phyloP scores from a whole-genome alignment of 2,797 vertebrate species.

The Petrocephalus schoutedeni region DNA sequence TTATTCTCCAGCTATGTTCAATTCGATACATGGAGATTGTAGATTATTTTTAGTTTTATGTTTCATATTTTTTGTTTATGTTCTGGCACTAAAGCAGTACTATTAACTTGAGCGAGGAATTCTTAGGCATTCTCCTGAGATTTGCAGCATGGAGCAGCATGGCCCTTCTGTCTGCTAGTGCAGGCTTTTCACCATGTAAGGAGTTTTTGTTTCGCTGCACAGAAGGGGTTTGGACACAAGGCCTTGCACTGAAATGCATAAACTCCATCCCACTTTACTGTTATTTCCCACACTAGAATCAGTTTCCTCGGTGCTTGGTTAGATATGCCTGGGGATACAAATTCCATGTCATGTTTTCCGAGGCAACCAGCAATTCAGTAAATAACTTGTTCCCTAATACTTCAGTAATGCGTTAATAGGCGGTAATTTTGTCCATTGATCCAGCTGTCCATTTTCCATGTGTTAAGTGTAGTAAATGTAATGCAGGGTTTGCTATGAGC shows the following conservation, averaged over 20 bases:
- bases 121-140: constrained; percentile 59
- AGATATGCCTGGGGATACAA: constrained; percentile 6
- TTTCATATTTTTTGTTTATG: constrained; percentile 44
- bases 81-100: constrained; percentile 52
- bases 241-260: constrained; percentile 19
- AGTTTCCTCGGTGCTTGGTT: neutral
- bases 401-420: neutral
- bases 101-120: constrained; percentile 63
- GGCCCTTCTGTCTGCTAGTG: constrained; percentile 55
- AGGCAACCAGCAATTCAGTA: neutral
- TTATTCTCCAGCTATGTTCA: neutral
- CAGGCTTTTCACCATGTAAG: constrained; percentile 74
- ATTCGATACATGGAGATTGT: neutral
- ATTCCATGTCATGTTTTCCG: constrained; percentile 24
- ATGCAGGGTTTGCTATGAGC: neutral
- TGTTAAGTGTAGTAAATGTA: neutral
- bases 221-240: constrained; percentile 27
- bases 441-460: neutral
- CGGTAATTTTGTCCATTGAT: neutral
- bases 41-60: neutral
- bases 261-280: neutral
- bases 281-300: neutral
- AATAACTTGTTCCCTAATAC: neutral
- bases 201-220: constrained; percentile 60
- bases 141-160: constrained; percentile 41